phyloP scores from a whole-genome alignment of 2,113 vertebrate species.

The Psittacula cyanocephala region DNA sequence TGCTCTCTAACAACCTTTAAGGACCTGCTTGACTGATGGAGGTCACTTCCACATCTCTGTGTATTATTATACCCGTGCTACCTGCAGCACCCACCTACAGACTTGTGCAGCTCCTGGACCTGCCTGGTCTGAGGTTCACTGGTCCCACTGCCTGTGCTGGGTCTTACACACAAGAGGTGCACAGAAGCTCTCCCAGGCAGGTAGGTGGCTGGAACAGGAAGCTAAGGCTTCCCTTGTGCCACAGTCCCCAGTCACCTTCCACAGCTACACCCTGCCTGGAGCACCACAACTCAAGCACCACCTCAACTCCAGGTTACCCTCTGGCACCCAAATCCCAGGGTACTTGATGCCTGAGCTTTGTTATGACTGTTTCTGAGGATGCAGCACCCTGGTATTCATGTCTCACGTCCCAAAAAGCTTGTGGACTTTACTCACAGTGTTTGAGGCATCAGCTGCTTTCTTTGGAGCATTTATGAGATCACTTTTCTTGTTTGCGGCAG shows the following conservation, averaged over 20 bases:
- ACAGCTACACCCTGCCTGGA: neutral
- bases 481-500: constrained; percentile 77
- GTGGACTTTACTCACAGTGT: constrained; percentile 59
- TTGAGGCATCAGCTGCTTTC: constrained; percentile 75
- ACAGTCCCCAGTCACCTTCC: neutral
- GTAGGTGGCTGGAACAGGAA: neutral
- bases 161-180: neutral
- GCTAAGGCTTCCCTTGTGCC: neutral
- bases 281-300: neutral
- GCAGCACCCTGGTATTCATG: accelerated
- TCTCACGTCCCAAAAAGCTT: neutral
- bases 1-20: neutral
- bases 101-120: too few species aligned
- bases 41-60: neutral
- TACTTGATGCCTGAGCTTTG: neutral
- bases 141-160: neutral
- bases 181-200: neutral
- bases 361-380: accelerated
- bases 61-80: accelerated
- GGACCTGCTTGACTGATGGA: neutral
- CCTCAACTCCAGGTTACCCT: neutral
- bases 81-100: neutral
- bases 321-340: accelerated
- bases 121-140: accelerated
- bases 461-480: constrained; percentile 81